Percentiles rank a stretch among this genome's conserved stretches.
Conservation (phyloP, 2,113 vertebrate species). For the Oreochromis spilurus region DNA sequence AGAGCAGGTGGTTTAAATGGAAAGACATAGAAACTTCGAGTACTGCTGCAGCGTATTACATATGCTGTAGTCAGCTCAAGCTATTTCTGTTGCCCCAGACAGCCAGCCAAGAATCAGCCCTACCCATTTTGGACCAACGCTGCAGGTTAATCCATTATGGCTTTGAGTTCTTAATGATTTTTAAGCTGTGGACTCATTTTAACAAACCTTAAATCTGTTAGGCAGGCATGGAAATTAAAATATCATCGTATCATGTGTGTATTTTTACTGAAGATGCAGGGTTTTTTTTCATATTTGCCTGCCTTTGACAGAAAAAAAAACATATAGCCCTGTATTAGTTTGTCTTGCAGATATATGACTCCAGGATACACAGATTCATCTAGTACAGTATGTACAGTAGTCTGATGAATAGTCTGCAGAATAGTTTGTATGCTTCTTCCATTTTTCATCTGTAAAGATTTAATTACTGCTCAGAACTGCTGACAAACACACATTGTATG, state of each 20-base stretch:
- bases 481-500: constrained; percentile 15
- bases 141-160: constrained; percentile 55
- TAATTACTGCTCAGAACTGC: constrained; percentile 51
- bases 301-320: not conserved
- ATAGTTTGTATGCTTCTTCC: constrained; percentile 23
- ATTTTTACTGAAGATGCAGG: not conserved
- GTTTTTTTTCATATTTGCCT: not conserved
- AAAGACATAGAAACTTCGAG: not conserved
- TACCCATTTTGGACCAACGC: constrained; percentile 22
- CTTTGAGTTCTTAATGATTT: constrained; percentile 8
- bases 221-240: not conserved
- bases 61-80: constrained; percentile 54
- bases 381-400: not conserved
- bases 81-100: constrained; percentile 60
- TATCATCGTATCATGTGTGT: not conserved
- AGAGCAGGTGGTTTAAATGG: constrained; percentile 3
- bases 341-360: constrained; percentile 14
- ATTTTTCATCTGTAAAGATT: constrained; percentile 45
- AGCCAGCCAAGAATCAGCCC: constrained; percentile 35
- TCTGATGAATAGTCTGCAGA: constrained; percentile 14
- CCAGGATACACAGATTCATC: not conserved
- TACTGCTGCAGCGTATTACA: constrained; percentile 33
- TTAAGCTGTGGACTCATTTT: constrained; percentile 24
- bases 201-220: not conserved
- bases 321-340: not conserved